Base-by-base conservation (phyloP, 92 coral and sea anemone species). In the Paragorgia papillata region DNA sequence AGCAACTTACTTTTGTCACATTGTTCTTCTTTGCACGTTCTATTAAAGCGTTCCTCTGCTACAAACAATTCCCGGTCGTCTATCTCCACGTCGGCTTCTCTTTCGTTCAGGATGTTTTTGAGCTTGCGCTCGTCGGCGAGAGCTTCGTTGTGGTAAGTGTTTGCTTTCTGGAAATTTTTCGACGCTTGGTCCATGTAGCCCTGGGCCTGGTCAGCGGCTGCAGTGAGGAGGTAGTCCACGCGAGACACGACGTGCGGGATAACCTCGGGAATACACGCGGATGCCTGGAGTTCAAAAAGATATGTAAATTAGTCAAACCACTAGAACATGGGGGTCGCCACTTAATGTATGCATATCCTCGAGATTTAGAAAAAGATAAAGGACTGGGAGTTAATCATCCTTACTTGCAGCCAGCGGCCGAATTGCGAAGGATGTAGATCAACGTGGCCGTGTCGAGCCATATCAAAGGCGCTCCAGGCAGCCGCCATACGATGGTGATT, bases 211-310 rank as follows among this genome's bases (percentile, higher is more conserved):
- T 75, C 73, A 18, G 99, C 95, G 3, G 97, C 90, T 26, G 84
- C 80, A 25, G 78, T 78, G 0, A 95, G 62, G 29, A 87, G 73
- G 13, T 66, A 63, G 57, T 85, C 73, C 19, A 90, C 90, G 46
- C 69, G 88, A 28, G 62, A 64, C 15, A 90, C 86, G 9, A 95
- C 86, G 15, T 91, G 80, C 7, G 88, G 59, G 10, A 84, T 88
- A 20, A 95, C 84, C 9, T 91, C 92, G 18, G 92, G 97, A 8
- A 95, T 85, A 57, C 99, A 95, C 20, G 96, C 99, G 28, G 86
- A 95, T 22, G 96, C 99, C 99, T 95, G 26, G 10, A 6, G n/a
- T 46, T 9, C 2, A 46, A 15, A 46, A 46, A 15, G 15, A 6
- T 46, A 15, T 2, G 53, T 2, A 6, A 6, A 46, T 7, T 9